Evolutionary conservation across 92 coral and sea anemone species (phyloP).

Genomic region (Paramuricea clavata): DNA sequence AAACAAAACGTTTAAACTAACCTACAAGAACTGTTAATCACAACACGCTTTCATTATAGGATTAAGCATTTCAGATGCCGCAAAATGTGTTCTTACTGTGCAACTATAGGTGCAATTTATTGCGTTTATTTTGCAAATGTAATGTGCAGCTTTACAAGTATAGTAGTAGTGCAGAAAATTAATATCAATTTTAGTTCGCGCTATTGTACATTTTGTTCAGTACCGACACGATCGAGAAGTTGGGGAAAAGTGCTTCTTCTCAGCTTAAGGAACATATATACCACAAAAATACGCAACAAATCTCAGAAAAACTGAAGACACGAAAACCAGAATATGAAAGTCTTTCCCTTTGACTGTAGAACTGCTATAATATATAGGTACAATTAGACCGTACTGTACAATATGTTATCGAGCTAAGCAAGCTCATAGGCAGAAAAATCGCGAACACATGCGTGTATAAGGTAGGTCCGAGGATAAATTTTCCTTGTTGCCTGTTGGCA

Average conservation of each 20-base stretch:
- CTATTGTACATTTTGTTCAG: too few relatives aligned
- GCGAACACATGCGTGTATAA: too few relatives aligned
- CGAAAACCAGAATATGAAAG: too few relatives aligned
- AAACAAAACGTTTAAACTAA: neutral
- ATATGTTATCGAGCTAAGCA: neutral
- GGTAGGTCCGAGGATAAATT: too few relatives aligned
- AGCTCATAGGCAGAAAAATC: neutral
- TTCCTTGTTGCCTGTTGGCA: conserved; percentile 6
- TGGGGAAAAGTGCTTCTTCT: too few relatives aligned
- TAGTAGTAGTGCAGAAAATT: neutral
- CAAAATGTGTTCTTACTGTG: conserved; percentile 3
- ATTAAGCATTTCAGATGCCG: neutral
- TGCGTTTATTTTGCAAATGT: neutral
- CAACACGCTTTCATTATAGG: conserved; percentile 5
- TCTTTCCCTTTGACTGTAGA: neutral
- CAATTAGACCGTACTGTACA: neutral
- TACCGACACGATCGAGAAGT: too few relatives aligned
- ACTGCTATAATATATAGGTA: too few relatives aligned
- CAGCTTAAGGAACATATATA: too few relatives aligned
- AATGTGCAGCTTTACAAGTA: too few relatives aligned
- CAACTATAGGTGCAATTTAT: neutral
- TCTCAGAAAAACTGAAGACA: neutral
- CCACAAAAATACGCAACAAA: neutral
- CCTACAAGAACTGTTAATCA: neutral
- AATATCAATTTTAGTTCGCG: too few relatives aligned